Evolutionary conservation across 2,797 vertebrate species (phyloP), one percentile per base, ranked within the genome.

Genomic region (Neosilurus mollespiculum): DNA sequence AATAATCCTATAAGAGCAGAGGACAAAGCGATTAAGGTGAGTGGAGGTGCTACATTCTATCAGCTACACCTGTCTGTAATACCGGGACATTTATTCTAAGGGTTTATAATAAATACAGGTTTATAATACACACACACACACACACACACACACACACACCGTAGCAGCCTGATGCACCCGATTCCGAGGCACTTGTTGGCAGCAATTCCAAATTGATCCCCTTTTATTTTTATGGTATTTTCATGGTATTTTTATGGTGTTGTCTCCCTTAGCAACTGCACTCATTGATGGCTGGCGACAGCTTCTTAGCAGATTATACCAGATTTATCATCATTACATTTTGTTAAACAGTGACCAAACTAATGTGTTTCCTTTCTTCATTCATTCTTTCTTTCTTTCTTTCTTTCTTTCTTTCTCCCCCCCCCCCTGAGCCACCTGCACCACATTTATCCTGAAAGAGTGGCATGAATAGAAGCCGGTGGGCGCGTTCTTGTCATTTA

Each of bases 231-330:
- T 30, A 30, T 30, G 30, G 30, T 30, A 30, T 30, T 30, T 30
- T 30, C 30, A 30, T 30, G 30, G 30, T 30, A 30, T 30, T 30
- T 30, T 81, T 84, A 80, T 59, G 64, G 49, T 43, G 71, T 51
- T 83, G 86, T 73, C 53, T 76, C 84, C 82, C 87, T 84, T 75
- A 78, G 84, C 80, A 82, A 85, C 30, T 69, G 72, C 86, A 66
- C 80, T 82, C 70, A 78, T 85, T 83, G 82, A 87, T 80, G 67
- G 78, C 69, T 67, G 71, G 83, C 83, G 53, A 49, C 85, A 82
- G 59, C 69, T 77, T 84, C 54, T 54, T 76, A 62, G 12, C 34
- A 53, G 51, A 43, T 56, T 22, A 22, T 56, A 37, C 14, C 15
- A 70, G 18, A 62, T 83, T 82, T 67, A 58, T 75, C 66, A 82